Conservation (phyloP, 2,888 invertebrate genomes). For the Caenorhabditis angaria region DNA sequence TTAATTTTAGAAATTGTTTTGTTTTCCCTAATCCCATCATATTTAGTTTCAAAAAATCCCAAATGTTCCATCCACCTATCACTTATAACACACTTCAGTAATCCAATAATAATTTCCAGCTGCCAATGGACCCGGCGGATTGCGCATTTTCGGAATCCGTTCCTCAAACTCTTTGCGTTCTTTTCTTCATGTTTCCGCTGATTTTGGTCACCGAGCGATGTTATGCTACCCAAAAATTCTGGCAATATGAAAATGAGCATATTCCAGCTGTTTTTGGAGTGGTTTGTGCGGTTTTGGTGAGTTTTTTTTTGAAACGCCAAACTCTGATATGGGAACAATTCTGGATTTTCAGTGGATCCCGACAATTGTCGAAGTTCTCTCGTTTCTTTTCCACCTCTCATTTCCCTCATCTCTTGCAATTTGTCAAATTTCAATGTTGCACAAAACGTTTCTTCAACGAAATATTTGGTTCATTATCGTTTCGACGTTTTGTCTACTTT, state of each 20-base stretch:
- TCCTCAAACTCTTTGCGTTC: slow-evolving; percentile 38
- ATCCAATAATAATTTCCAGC: not conserved
- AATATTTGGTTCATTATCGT: slow-evolving; percentile 47
- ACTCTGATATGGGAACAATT: not conserved
- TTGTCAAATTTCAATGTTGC: slow-evolving; percentile 34
- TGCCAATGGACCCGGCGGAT: slow-evolving; percentile 20
- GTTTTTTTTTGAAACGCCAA: slow-evolving; percentile 7
- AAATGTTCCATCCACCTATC: too few relatives aligned
- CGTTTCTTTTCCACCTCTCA: slow-evolving; percentile 15
- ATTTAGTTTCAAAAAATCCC: too few relatives aligned
- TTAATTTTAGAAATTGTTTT: too few relatives aligned
- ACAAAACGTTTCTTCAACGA: slow-evolving; percentile 35
- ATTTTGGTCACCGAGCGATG: slow-evolving; percentile 33
- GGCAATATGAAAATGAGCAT: slow-evolving; percentile 35
- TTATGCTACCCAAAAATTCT: slow-evolving; percentile 43
- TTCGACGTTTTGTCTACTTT: slow-evolving; percentile 28
- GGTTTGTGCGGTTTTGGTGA: slow-evolving; percentile 31
- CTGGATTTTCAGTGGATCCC: slow-evolving; percentile 35
- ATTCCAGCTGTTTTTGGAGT: slow-evolving; percentile 21
- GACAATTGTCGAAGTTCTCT: slow-evolving; percentile 14
- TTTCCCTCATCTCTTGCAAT: slow-evolving; percentile 19
- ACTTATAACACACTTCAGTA: not conserved
- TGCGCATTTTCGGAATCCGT: slow-evolving; percentile 38
- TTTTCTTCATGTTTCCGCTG: slow-evolving; percentile 43
- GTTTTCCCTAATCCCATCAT: too few relatives aligned